Conservation (phyloP, 2,888 invertebrate genomes). For the Anthoptus insignis region DNA sequence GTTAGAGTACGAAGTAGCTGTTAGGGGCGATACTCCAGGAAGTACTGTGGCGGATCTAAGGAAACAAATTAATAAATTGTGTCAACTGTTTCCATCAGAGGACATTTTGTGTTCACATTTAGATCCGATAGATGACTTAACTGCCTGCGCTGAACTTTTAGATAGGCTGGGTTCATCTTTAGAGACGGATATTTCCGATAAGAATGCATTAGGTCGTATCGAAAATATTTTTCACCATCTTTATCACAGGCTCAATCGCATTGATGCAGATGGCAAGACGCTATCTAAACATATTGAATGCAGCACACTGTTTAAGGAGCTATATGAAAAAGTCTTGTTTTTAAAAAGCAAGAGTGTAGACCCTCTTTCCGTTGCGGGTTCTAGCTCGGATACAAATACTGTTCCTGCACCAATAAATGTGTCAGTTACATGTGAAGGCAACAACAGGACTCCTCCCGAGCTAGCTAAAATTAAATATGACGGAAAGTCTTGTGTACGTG, state of each 20-base stretch:
- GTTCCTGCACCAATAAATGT: neutral
- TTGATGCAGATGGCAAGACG: neutral
- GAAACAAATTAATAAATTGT: neutral
- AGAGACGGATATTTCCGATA: neutral
- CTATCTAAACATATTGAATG: neutral
- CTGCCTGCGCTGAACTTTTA: neutral
- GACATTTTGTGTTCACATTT: no score
- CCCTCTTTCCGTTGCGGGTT: neutral
- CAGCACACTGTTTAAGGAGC: neutral
- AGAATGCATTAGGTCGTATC: neutral
- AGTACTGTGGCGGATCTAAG: neutral
- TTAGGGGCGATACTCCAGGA: neutral
- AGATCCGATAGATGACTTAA: no score
- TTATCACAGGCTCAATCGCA: neutral
- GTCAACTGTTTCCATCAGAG: neutral
- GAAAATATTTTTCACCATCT: neutral
- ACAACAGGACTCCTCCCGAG: neutral
- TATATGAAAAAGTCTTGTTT: neutral
- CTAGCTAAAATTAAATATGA: slow-evolving; percentile 21
- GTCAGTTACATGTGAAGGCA: neutral
- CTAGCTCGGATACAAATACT: neutral
- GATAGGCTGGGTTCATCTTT: neutral
- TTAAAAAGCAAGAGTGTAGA: no score
- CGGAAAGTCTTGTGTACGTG: neutral
- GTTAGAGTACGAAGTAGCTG: neutral